Evolutionary conservation across 2,888 invertebrate species (phyloP), one percentile per base, ranked within the genome.

Genomic region (Drosophila trichaetosa): DNA sequence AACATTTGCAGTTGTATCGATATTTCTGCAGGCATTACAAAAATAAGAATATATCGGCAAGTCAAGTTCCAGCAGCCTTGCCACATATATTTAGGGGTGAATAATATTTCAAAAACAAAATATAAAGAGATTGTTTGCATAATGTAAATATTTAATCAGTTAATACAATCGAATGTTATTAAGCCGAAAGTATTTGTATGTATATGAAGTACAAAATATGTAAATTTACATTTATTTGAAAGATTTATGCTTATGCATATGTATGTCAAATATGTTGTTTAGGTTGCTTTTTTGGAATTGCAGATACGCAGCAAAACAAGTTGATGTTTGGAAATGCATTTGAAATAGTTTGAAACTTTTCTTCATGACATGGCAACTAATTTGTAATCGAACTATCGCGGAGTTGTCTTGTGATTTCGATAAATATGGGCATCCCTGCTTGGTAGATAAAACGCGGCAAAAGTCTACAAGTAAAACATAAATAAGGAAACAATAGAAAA

Each of bases 371-470:
- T 13, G 1, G 24, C 10, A 63, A 38, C 8, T 13, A 40, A 38
- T 33, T 24, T 42, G 27, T 21, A 42, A 31, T 57, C 33, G 11
- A 31, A 38, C 1, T n/a, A 31, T 21, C 11, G 53, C 3, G 5
- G 11, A 18, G 18, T 21, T 36, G 18, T 13, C 27, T 66, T 21
- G 7, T 54, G 11, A 8, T 34, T 6, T 11, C 42, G 36, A 69
- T 58, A 49, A 10, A 10, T 31, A 24, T 11, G 1, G 3, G 54
- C 72, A 73, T 38, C 72, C 54, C 59, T 73, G 51, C 0, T 10
- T 10, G 7, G 27, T 16, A 34, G 18, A 24, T 2, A 18, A 36
- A 48, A n/a, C 7, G 57, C 57, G 42, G 61, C 48, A 16, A 49
- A 11, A 60, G 11, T 24, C 7, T 1, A 13, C 36, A 31, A 58